Evolutionary conservation across 2,888 invertebrate species (phyloP).

Genomic region (Thysanoteuthis rhombus): DNA sequence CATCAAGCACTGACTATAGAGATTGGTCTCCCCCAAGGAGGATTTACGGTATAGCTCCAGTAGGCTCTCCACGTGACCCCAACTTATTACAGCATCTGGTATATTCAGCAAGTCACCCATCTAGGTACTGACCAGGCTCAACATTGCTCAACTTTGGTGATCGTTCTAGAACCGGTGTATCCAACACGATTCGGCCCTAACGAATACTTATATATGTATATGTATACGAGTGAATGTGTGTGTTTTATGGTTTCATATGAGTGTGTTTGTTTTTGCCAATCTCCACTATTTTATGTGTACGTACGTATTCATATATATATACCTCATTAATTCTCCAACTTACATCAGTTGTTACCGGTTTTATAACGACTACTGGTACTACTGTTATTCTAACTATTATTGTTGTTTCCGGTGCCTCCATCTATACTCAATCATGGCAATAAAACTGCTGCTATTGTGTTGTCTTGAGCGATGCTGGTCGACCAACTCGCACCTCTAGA

Average conservation of each 20-base stretch:
- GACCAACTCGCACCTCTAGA: background rate
- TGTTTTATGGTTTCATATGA: background rate
- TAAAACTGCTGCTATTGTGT: background rate
- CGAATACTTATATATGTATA: background rate
- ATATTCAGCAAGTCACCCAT: too few relatives aligned
- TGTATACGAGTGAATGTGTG: background rate
- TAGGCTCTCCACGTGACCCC: too few relatives aligned
- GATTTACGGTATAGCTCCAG: too few relatives aligned
- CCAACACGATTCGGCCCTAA: too few relatives aligned
- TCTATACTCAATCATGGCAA: background rate
- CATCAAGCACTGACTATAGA: too few relatives aligned
- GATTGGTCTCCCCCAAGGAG: too few relatives aligned
- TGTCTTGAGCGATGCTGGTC: background rate
- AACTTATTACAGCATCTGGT: too few relatives aligned
- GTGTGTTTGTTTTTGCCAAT: background rate
- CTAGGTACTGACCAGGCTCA: too few relatives aligned
- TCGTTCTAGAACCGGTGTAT: too few relatives aligned
- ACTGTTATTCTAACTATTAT: background rate
- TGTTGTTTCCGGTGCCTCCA: background rate
- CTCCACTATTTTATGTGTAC: background rate
- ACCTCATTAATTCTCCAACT: background rate
- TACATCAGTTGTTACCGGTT: background rate
- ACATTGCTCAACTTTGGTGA: too few relatives aligned
- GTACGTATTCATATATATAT: background rate
- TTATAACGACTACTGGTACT: background rate